Conservation (phyloP, 2,113 vertebrate species). For the Lontra canadensis region DNA sequence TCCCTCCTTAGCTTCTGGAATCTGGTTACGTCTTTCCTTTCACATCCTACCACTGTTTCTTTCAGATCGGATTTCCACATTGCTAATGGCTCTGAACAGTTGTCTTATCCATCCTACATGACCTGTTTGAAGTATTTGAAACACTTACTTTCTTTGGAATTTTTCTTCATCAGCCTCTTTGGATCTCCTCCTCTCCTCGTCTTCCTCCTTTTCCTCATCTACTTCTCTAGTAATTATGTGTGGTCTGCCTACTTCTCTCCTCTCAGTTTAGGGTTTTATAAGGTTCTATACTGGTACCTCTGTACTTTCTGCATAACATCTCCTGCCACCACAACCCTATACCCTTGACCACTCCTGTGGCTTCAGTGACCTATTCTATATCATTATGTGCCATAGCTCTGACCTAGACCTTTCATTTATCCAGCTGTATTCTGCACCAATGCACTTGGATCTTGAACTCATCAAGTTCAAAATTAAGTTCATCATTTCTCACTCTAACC, state of each 20-base stretch:
- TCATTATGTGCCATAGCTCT: not conserved
- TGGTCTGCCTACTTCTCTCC: not conserved
- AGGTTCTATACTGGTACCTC: not conserved
- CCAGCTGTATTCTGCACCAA: not conserved
- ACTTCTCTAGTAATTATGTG: not conserved
- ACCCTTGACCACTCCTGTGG: not conserved
- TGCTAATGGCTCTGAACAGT: not conserved
- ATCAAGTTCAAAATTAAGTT: not conserved
- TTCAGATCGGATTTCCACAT: not conserved
- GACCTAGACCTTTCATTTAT: not conserved
- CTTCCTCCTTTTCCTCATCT: not conserved
- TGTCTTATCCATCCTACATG: not conserved
- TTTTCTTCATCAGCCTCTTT: not conserved
- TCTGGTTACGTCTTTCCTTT: not conserved
- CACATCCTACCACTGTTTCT: not conserved
- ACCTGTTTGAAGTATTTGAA: not conserved
- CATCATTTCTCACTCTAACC: not conserved
- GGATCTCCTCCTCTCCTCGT: not conserved
- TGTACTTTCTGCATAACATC: not conserved
- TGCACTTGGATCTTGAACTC: not conserved
- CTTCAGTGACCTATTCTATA: not conserved
- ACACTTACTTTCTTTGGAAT: not conserved
- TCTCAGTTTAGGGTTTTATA: not conserved
- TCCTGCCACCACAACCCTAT: fast-evolving
- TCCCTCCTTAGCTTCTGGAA: not conserved